A percentile compares a stretch with the other conserved stretches of the same genome.
Evolutionary conservation across 2,797 vertebrate species (phyloP).

Genomic region (Spinibarbus caldwelli): DNA sequence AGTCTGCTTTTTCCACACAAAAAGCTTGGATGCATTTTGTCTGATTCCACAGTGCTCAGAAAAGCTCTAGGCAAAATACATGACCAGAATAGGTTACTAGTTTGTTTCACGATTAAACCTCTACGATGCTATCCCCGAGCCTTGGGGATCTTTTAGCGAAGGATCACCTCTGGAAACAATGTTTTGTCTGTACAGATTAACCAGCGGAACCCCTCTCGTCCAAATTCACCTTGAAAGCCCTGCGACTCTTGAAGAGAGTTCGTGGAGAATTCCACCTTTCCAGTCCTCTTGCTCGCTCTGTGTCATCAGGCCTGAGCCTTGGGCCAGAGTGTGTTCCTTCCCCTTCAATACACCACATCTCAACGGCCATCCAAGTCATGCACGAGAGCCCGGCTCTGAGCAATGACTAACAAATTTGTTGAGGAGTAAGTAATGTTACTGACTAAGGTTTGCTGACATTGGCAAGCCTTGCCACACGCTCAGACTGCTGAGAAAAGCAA

Average conservation of each 20-base stretch:
- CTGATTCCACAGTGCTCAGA: slow-evolving; percentile 46
- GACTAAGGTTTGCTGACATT: slow-evolving; percentile 48
- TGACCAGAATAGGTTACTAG: slow-evolving; percentile 56
- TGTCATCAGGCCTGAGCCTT: slow-evolving; percentile 45
- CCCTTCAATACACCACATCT: slow-evolving; percentile 33
- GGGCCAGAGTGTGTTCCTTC: slow-evolving; percentile 45
- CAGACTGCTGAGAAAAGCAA: slow-evolving; percentile 23
- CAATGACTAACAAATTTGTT: slow-evolving; percentile 41
- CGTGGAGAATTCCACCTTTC: slow-evolving; percentile 47
- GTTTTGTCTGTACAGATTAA: slow-evolving; percentile 60
- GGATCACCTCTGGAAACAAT: slow-evolving; percentile 52
- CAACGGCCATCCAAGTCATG: slow-evolving; percentile 43
- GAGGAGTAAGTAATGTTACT: slow-evolving; percentile 42
- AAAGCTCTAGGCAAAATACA: slow-evolving; percentile 60
- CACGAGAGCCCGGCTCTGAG: slow-evolving; percentile 32
- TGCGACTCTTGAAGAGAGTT: slow-evolving; percentile 39
- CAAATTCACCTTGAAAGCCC: slow-evolving; percentile 51
- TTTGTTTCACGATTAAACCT: slow-evolving; percentile 58
- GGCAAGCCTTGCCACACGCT: slow-evolving; percentile 32
- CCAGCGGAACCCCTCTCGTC: slow-evolving; percentile 48
- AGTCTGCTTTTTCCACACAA: slow-evolving; percentile 25
- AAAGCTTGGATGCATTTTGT: slow-evolving; percentile 46
- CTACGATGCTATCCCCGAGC: slow-evolving; percentile 44
- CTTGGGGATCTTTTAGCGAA: slow-evolving; percentile 50
- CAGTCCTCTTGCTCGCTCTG: slow-evolving; percentile 23